Evolutionary conservation across 92 coral and sea anemone species (phyloP).

Genomic region (Phenganax stokvisi): DNA sequence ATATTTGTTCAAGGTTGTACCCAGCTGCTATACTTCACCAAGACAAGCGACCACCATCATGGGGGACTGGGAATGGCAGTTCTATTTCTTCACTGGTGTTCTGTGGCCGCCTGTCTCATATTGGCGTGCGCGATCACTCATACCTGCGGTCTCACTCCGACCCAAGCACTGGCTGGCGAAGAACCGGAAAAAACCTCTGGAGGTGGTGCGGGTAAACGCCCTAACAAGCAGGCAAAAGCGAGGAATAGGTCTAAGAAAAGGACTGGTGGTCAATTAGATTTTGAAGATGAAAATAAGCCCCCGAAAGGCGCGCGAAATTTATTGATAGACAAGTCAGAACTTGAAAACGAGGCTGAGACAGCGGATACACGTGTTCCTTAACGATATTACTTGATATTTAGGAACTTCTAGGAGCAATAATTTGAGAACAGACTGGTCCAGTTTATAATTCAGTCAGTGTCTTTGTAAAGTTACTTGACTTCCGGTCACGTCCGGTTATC

Average conservation of each 20-base stretch:
- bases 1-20: slow-evolving; percentile 87
- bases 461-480: too few species aligned
- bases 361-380: slow-evolving; percentile 13
- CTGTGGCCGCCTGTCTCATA: slow-evolving; percentile 58
- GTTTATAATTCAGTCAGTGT: too few species aligned
- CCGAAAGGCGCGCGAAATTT: slow-evolving; percentile 32
- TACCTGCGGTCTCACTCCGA: slow-evolving; percentile 83
- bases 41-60: slow-evolving; percentile 57
- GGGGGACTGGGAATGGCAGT: slow-evolving; percentile 96
- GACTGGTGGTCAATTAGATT: slow-evolving; percentile 24
- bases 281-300: slow-evolving; percentile 28
- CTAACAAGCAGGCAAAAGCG: slow-evolving; percentile 36
- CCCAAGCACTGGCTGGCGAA: slow-evolving; percentile 81
- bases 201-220: slow-evolving; percentile 29
- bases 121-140: slow-evolving; percentile 72
- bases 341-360: slow-evolving; percentile 8
- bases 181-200: slow-evolving; percentile 48
- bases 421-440: not conserved
- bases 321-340: slow-evolving; percentile 33
- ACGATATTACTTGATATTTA: not conserved
- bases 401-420: not conserved
- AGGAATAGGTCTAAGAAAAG: not conserved
- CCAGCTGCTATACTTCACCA: slow-evolving; percentile 72
- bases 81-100: slow-evolving; percentile 66
- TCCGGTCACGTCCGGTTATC: too few species aligned